phyloP scores from a whole-genome alignment of 1,140 invertebrate species.

The Drosophila saltans region DNA sequence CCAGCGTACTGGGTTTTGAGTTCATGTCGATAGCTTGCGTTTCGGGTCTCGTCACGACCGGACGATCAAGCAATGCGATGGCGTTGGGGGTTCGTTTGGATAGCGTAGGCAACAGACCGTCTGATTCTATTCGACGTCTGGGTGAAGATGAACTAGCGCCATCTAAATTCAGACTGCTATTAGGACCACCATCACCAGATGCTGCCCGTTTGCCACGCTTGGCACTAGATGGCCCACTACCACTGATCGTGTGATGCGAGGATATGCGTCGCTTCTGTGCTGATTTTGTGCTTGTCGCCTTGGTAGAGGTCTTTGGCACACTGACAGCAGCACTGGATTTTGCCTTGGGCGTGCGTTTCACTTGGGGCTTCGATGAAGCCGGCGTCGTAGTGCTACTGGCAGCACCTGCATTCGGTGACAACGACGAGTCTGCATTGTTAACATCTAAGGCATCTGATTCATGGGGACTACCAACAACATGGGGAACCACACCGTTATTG shows the following conservation, averaged over 20 bases:
- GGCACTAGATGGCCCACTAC: constrained; percentile 27
- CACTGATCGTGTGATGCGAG: constrained; percentile 58
- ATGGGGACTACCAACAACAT: constrained; percentile 70
- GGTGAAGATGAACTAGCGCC: constrained; percentile 57
- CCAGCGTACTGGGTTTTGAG: constrained; percentile 90
- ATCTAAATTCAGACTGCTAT: constrained; percentile 28
- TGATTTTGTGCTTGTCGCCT: constrained; percentile 62
- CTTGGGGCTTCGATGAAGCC: constrained; percentile 43
- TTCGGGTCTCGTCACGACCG: constrained; percentile 85
- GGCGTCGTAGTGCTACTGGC: constrained; percentile 47
- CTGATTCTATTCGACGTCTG: constrained; percentile 55
- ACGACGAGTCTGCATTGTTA: constrained; percentile 52
- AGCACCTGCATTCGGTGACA: constrained; percentile 15
- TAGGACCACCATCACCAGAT: constrained; percentile 41
- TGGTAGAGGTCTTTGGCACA: constrained; percentile 43
- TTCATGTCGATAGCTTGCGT: constrained; percentile 90
- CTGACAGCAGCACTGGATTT: constrained; percentile 64
- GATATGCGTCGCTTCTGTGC: constrained; percentile 71
- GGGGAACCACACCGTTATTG: constrained; percentile 65
- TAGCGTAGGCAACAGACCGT: constrained; percentile 53
- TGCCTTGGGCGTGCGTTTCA: constrained; percentile 71
- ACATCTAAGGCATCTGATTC: constrained; percentile 49
- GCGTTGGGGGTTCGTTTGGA: constrained; percentile 71
- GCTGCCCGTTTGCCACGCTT: constrained; percentile 54
- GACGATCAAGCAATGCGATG: constrained; percentile 76